Evolutionary conservation across 2,113 vertebrate species (phyloP).

Genomic region (Cathartes aura): DNA sequence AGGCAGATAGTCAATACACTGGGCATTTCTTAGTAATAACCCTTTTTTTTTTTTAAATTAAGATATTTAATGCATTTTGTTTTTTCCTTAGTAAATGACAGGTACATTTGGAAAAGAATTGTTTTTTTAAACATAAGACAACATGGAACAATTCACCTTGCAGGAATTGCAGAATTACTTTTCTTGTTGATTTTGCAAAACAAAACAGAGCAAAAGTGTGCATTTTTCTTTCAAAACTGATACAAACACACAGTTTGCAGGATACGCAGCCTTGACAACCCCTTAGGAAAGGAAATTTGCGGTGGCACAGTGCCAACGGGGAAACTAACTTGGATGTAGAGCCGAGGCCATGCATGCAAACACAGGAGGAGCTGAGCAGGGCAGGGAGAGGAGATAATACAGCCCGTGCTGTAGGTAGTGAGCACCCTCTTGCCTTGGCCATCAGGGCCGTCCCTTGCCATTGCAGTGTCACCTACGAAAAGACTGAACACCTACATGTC

Average conservation of each 20-base stretch:
- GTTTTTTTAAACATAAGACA: not conserved
- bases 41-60: not conserved
- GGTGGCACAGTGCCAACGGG: rapidly evolving
- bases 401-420: not conserved
- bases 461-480: not conserved
- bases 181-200: not conserved
- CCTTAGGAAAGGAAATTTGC: not conserved
- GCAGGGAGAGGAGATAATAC: not conserved
- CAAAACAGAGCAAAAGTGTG: not conserved
- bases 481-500: not conserved
- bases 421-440: not conserved
- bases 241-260: not conserved
- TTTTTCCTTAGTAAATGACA: not conserved
- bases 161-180: not conserved
- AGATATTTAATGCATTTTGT: not conserved
- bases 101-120: not conserved
- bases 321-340: not conserved
- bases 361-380: not conserved
- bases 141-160: not conserved
- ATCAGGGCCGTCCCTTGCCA: not conserved
- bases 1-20: too few relatives aligned
- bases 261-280: not conserved
- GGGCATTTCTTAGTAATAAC: not conserved
- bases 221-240: not conserved
- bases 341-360: too few relatives aligned